Evolutionary conservation across 2,113 vertebrate species (phyloP).

Genomic region (Cyanocitta stelleri): DNA sequence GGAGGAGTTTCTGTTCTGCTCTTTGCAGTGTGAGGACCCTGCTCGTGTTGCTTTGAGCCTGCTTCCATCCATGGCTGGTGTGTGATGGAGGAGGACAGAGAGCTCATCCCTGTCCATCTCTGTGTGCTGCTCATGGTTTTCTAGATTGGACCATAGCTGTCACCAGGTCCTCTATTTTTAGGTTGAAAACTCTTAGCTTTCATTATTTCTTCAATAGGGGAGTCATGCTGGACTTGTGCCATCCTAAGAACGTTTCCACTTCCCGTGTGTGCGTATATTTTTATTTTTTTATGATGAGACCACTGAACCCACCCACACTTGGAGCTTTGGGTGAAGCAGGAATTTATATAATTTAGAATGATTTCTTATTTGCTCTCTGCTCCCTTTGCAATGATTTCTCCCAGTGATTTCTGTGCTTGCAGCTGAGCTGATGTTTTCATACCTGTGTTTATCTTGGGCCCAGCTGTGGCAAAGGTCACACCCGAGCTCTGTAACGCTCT

Average conservation of each 20-base stretch:
- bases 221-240: not conserved
- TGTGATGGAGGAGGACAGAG: not conserved
- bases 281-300: not conserved
- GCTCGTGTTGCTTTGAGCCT: not conserved
- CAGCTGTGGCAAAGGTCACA: not conserved
- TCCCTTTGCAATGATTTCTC: not conserved
- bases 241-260: not conserved
- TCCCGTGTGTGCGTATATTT: not conserved
- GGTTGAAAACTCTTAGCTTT: not conserved
- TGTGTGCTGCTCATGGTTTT: not conserved
- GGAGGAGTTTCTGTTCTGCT: not conserved
- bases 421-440: not conserved
- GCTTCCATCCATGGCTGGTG: fast-evolving
- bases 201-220: not conserved
- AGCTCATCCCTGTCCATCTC: not conserved
- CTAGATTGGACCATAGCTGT: not conserved
- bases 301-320: not conserved
- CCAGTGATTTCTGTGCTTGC: not conserved
- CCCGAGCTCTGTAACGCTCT: not conserved
- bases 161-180: not conserved
- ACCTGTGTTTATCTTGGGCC: not conserved
- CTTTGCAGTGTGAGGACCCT: not conserved
- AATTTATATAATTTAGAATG: not conserved
- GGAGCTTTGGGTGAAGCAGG: not conserved
- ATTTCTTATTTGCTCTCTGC: not conserved